Evolutionary conservation across 23 tunicate genomes (phyloP).

Genomic region (Styela clava): DNA sequence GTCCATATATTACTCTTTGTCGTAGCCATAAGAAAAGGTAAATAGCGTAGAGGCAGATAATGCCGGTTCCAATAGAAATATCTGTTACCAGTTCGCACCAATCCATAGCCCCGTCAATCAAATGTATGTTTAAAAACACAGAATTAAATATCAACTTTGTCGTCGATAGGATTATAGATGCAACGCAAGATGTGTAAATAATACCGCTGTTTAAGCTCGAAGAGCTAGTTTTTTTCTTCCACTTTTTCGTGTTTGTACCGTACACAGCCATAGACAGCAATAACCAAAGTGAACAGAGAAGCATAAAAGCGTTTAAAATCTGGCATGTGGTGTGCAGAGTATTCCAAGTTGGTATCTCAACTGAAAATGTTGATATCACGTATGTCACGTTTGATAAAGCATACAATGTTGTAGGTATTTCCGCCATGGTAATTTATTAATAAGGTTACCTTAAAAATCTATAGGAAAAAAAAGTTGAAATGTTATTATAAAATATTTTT

Average conservation of each 20-base stretch:
- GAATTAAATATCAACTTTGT: background rate
- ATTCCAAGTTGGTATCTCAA: background rate
- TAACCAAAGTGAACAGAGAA: background rate
- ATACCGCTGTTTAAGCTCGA: slow-evolving; percentile 25
- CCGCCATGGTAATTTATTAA: background rate
- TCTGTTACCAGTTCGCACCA: background rate
- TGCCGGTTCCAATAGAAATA: background rate
- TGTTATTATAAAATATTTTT: too few species aligned
- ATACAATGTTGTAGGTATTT: background rate
- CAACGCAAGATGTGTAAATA: slow-evolving; percentile 17
- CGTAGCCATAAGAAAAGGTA: slow-evolving; percentile 12
- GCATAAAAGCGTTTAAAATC: background rate
- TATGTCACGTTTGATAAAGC: background rate
- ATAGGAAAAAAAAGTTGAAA: too few species aligned
- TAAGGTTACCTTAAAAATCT: too few species aligned
- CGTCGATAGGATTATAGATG: background rate
- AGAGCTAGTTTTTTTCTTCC: background rate
- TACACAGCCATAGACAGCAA: background rate
- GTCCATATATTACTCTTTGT: slow-evolving; percentile 7
- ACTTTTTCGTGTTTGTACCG: slow-evolving; percentile 13
- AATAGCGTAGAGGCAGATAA: background rate
- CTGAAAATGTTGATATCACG: background rate
- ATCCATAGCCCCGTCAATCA: background rate
- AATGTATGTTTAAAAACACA: background rate
- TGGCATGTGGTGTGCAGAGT: too few species aligned